These are phyloP conservation scores for Mimas tiliae DNA, from an alignment of 2,888 invertebrate species.

Conservation along the genomic window DNA sequence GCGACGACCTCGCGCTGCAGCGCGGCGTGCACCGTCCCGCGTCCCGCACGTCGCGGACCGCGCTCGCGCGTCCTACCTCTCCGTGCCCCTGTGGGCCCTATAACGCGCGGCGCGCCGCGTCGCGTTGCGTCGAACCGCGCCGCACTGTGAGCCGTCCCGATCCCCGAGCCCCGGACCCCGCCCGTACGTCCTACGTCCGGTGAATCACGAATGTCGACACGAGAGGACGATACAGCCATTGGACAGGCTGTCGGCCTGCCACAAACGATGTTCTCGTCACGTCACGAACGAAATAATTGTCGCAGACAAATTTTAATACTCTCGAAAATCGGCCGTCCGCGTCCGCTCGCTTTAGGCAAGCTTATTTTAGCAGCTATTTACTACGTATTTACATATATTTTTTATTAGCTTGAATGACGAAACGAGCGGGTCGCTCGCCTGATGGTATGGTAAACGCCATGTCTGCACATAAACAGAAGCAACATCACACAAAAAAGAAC, in stretches of 20 bases:
- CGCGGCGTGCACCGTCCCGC: slow-evolving; percentile 80
- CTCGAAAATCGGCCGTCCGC: slow-evolving; percentile 41
- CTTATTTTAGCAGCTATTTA: no score
- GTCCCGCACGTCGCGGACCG: slow-evolving; percentile 61
- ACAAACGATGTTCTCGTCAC: slow-evolving; percentile 27
- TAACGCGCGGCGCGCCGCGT: slow-evolving; percentile 40
- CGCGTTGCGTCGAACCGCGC: no score
- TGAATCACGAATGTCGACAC: slow-evolving; percentile 65
- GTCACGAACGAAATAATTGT: slow-evolving; percentile 46
- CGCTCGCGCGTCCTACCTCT: slow-evolving; percentile 53
- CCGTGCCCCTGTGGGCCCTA: slow-evolving; percentile 48
- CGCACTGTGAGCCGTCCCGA: slow-evolving; percentile 32
- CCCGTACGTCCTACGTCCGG: slow-evolving; percentile 76
- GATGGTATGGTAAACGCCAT: no score
- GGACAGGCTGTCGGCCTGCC: slow-evolving; percentile 36
- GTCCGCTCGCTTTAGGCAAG: no score
- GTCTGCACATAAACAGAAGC: no score
- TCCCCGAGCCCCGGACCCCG: slow-evolving; percentile 35
- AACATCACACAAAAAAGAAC: no score
- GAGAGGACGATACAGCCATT: slow-evolving; percentile 38
- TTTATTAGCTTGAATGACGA: no score
- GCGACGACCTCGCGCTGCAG: slow-evolving; percentile 83
- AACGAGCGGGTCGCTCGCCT: no score
- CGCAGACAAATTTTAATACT: slow-evolving; percentile 40
- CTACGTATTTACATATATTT: neutral